A percentile compares a stretch with the other conserved stretches of the same genome.
phyloP scores from a whole-genome alignment of 2,797 vertebrate genomes.

The Leontocebus nigricollis region DNA sequence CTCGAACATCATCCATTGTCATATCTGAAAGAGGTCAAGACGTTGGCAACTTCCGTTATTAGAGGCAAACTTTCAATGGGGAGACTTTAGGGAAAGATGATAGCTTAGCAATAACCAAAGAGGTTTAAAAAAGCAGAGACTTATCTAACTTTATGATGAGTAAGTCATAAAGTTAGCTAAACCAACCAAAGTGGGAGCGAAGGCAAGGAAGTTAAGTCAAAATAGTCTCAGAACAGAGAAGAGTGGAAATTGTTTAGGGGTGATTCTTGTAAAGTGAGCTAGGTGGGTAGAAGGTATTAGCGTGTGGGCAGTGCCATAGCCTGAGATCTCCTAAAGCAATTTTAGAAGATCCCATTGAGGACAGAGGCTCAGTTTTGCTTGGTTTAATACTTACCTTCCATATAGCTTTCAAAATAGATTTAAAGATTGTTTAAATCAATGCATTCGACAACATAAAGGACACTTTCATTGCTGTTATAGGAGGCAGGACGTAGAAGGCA shows the following conservation, averaged over 20 bases:
- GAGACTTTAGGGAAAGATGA: conserved; percentile 73
- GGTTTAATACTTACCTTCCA: conserved; percentile 84
- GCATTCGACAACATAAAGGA: conserved; percentile 62
- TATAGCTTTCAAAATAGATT: conserved; percentile 65
- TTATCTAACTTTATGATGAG: conserved; percentile 85
- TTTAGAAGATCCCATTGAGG: conserved; percentile 85
- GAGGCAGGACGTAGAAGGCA: conserved; percentile 43
- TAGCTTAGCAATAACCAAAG: conserved; percentile 83
- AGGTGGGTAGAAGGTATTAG: conserved; percentile 71
- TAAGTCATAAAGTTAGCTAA: conserved; percentile 85
- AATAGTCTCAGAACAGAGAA: conserved; percentile 80
- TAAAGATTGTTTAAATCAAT: conserved; percentile 52
- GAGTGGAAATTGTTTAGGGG: conserved; percentile 81
- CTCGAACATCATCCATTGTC: conserved; percentile 98
- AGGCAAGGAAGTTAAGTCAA: conserved; percentile 76
- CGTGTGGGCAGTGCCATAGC: conserved; percentile 72
- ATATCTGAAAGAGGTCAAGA: conserved; percentile 98
- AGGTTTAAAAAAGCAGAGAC: conserved; percentile 79
- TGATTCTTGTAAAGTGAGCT: conserved; percentile 69
- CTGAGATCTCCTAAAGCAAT: conserved; percentile 85
- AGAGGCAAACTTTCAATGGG: conserved; percentile 77
- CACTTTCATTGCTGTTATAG: conserved; percentile 64
- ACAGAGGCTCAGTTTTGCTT: conserved; percentile 59
- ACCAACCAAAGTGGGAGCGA: conserved; percentile 81
- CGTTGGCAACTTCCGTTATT: conserved; percentile 87